Evolutionary conservation across 1,140 invertebrate species (phyloP), one percentile per base, ranked within the genome.

Genomic region (Ostrea edulis): DNA sequence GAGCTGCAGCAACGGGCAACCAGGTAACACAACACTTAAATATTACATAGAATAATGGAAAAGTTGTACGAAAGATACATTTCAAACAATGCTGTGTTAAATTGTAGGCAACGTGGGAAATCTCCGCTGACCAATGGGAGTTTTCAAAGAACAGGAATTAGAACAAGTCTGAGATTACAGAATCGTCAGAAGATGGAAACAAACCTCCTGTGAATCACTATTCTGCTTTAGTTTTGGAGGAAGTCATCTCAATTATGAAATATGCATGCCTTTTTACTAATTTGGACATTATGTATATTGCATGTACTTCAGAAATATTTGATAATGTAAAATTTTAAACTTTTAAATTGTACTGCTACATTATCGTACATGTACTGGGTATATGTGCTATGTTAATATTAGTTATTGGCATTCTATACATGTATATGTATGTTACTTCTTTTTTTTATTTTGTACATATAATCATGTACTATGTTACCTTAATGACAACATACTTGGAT

Each of bases 1-100:
- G 93, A 91, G 14, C 90, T 93, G 62, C 87, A 92, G 55, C 84
- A 87, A 22, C 88, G 91, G 87, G 35, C 86, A 71, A 84, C 65
- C 2, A 86, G 86, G 54, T 53, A 54, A 77, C 20, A 77, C 0
- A 3, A 65, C 22, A 22, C 22, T 2, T 65, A 22, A 35, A 22
- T 29, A 81, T 29, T 14, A 14, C 12, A 20, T 14, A 81, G 35
- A 44, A 44, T 44, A 44, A 44, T 5, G 5, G 35, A 44, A 44
- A n/a, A 2, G 1, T 44, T 44, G 5, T 44, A 44, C 35, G 1
- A 44, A 1, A 44, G 35, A 44, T 44, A 44, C n/a, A 44, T 44
- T 44, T 44, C 2, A 44, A 44, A 44, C 35, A 44, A 44, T 44
- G 1, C 5, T 44, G 35, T 44, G 35, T 44, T 35, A 25, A 20